phyloP scores from a whole-genome alignment of 1,140 invertebrate species.

The Aphidius gifuensis region DNA sequence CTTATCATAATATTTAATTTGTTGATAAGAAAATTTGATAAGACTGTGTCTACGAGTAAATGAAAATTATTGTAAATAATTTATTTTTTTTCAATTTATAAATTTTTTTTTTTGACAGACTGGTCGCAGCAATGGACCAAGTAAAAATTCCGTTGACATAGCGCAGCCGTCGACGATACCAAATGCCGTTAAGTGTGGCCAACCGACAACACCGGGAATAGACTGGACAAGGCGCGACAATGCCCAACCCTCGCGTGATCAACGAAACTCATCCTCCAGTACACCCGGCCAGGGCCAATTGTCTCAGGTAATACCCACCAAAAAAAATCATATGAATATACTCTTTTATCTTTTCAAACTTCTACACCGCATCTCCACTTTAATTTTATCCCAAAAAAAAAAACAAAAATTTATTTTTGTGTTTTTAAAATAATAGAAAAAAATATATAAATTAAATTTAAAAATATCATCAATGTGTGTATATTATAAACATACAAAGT shows the following conservation, averaged over 20 bases:
- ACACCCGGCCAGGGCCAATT: conserved; percentile 39
- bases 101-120: conserved; percentile 25
- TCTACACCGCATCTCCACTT: too few relatives aligned
- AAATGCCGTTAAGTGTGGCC: conserved; percentile 44
- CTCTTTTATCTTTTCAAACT: too few relatives aligned
- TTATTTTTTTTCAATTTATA: too few relatives aligned
- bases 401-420: too few relatives aligned
- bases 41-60: too few relatives aligned
- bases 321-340: too few relatives aligned
- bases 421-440: too few relatives aligned
- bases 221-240: conserved; percentile 46
- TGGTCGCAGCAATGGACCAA: conserved; percentile 35
- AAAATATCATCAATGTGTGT: conserved; percentile 2
- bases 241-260: conserved; percentile 39
- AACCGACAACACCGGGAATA: conserved; percentile 46
- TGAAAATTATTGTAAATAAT: too few relatives aligned
- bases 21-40: too few relatives aligned
- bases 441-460: too few relatives aligned
- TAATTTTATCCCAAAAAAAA: too few relatives aligned
- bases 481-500: conserved; percentile 1
- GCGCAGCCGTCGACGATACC: conserved; percentile 43
- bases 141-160: conserved; percentile 33
- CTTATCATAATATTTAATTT: too few relatives aligned
- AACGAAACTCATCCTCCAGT: conserved; percentile 44
- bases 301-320: conserved; percentile 36